Percentiles rank a stretch among this genome's conserved stretches.
These are phyloP conservation scores for Drosophila birchii DNA, from an alignment of 2,888 invertebrate genomes.

Conservation along the genomic window DNA sequence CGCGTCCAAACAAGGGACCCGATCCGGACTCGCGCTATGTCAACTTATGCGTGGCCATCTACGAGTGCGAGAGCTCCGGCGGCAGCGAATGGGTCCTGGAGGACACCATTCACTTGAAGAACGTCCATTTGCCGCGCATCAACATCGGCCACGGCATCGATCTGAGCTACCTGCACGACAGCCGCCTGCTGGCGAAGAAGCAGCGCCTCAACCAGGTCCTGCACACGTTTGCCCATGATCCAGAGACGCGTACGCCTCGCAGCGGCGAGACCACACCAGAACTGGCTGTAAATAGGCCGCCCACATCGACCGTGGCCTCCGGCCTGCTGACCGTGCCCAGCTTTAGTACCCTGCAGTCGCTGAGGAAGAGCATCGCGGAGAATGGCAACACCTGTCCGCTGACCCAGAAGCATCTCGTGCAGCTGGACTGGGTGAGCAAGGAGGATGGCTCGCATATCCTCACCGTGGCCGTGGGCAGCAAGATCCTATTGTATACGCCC, in stretches of 20 bases:
- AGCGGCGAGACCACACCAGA: conserved; percentile 85
- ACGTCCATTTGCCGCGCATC: conserved; percentile 94
- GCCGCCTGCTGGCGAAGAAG: conserved; percentile 91
- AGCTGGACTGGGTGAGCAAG: conserved; percentile 99
- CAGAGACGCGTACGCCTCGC: conserved; percentile 87
- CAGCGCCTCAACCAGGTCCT: conserved; percentile 92
- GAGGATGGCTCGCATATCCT: conserved; percentile 99
- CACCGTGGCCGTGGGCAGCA: conserved; percentile 97
- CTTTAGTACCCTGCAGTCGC: conserved; percentile 94
- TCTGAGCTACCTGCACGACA: conserved; percentile 92
- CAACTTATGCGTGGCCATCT: conserved; percentile 96
- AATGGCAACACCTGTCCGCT: conserved; percentile 96
- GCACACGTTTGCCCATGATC: conserved; percentile 91
- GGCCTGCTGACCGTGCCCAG: conserved; percentile 93
- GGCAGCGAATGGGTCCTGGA: conserved; percentile 97
- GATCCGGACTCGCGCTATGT: conserved; percentile 93
- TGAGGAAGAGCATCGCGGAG: conserved; percentile 94
- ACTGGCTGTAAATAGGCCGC: conserved; percentile 69
- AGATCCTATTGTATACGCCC: conserved; percentile 95
- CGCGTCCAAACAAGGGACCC: conserved; percentile 89
- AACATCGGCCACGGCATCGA: conserved; percentile 93
- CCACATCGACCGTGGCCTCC: conserved; percentile 59
- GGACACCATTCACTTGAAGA: conserved; percentile 96
- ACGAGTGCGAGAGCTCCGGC: conserved; percentile 99
- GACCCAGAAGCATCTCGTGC: conserved; percentile 96